Base-by-base conservation (phyloP, 2,113 vertebrate genomes). In the Pipa parva region DNA sequence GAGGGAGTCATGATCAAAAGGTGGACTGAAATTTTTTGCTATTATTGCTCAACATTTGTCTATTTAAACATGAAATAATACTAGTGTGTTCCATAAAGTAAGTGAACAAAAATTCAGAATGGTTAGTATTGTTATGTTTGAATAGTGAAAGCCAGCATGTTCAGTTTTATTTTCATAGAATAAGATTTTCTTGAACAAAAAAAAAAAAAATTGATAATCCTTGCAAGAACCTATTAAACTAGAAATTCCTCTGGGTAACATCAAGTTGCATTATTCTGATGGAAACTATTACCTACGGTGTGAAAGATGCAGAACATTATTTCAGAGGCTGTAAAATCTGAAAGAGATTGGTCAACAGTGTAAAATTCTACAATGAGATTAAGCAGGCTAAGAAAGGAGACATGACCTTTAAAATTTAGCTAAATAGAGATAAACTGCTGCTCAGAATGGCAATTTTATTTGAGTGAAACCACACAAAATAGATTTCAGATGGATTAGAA, bases 251-350 rank as follows among this genome's bases (percentile, higher is more conserved):
- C 39, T 15, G 39, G 39, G 39, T 42, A 42, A 42, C n/a, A 42
- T 42, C n/a, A 42, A n/a, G 39, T 42, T 42, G 15, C 39, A n/a
- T 42, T 42, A 42, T 42, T 42, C 39, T 42, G 39, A 42, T 42
- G 39, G 15, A 42, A 42, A 42, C 39, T n/a, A 42, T 42, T 42
- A 42, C 39, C 39, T n/a, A 42, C n/a, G 17, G 11, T 42, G 39
- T 42, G 13, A n/a, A 42, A 42, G 17, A 42, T 42, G 17, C 13
- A n/a, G 39, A 42, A 42, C 15, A 42, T 42, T 42, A 42, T 42
- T 42, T n/a, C 39, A 42, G 17, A n/a, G 17, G 17, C 39, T n/a
- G 39, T 42, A 42, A 42, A 42, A 42, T 17, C 39, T 15, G 2
- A 42, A 42, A 42, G 6, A 42, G 39, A 42, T 42, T 42, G 39